phyloP scores from a whole-genome alignment of 2,888 invertebrate species.

The Drosophila pseudotakahashii region DNA sequence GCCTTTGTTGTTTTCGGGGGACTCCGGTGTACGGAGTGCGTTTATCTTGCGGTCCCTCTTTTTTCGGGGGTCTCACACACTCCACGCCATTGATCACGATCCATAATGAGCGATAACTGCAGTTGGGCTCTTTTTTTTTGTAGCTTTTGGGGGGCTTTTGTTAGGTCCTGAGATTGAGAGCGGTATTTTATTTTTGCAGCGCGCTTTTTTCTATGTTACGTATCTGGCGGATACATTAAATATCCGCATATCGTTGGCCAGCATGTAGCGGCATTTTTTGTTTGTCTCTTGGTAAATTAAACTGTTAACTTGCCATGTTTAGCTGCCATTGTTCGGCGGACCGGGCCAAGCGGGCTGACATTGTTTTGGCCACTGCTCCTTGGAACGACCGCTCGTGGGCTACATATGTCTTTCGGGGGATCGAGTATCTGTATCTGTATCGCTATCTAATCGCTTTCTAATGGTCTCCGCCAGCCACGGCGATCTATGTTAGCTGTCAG shows the following conservation, averaged over 20 bases:
- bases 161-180: constrained; percentile 76
- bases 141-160: constrained; percentile 55
- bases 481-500: constrained; percentile 79
- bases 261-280: constrained; percentile 71
- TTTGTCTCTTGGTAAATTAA: constrained; percentile 69
- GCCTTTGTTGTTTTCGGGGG: constrained; percentile 52
- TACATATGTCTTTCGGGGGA: constrained; percentile 63
- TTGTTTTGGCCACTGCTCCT: constrained; percentile 51
- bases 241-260: constrained; percentile 59
- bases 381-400: constrained; percentile 62
- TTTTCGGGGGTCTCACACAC: constrained; percentile 39
- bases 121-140: constrained; percentile 46
- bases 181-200: constrained; percentile 52
- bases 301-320: constrained; percentile 81
- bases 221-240: constrained; percentile 67
- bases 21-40: constrained; percentile 39
- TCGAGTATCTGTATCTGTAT: constrained; percentile 55
- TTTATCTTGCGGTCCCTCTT: constrained; percentile 42
- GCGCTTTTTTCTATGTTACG: constrained; percentile 40
- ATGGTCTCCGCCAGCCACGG: constrained; percentile 66
- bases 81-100: constrained; percentile 70
- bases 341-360: constrained; percentile 41
- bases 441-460: constrained; percentile 81
- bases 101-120: constrained; percentile 80
- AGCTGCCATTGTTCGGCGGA: constrained; percentile 78